These are phyloP conservation scores for Entelurus aequoreus DNA, from an alignment of 2,113 vertebrate species.

Conservation along the genomic window DNA sequence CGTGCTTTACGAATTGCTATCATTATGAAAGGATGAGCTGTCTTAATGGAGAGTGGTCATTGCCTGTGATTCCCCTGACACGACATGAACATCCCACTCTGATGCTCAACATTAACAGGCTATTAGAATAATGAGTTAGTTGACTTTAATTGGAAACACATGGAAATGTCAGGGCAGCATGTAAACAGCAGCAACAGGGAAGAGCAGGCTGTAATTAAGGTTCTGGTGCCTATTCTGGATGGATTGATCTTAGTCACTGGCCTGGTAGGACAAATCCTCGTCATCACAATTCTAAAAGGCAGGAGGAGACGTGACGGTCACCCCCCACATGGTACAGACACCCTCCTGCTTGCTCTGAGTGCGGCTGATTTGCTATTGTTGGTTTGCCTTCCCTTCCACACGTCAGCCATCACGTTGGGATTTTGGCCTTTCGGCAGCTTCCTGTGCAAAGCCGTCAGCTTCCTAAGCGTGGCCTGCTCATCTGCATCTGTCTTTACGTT, in stretches of 20 bases:
- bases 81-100: conserved; percentile 7
- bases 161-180: conserved; percentile 27
- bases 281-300: conserved; percentile 62
- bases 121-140: conserved; percentile 18
- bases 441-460: conserved; percentile 72
- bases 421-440: conserved; percentile 70
- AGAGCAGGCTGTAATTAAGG: conserved; percentile 26
- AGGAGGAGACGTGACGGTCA: conserved; percentile 41
- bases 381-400: conserved; percentile 72
- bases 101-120: conserved; percentile 20
- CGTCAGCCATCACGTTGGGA: conserved; percentile 63
- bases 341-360: conserved; percentile 68
- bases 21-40: conserved; percentile 17
- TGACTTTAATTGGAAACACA: conserved; percentile 10
- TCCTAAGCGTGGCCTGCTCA: conserved; percentile 69
- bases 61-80: conserved; percentile 21
- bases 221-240: conserved; percentile 65
- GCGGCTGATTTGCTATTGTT: conserved; percentile 67
- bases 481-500: conserved; percentile 68
- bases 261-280: conserved; percentile 66
- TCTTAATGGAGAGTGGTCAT: conserved; percentile 22
- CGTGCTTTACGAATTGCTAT: conserved; percentile 26
- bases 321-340: conserved; percentile 63
- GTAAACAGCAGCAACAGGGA: conserved; percentile 33
- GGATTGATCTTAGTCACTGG: conserved; percentile 64